A percentile compares a stretch with the other conserved stretches of the same genome.
These are phyloP conservation scores for Meiosimyza decipiens DNA, from an alignment of 2,888 invertebrate species.

Conservation along the genomic window DNA sequence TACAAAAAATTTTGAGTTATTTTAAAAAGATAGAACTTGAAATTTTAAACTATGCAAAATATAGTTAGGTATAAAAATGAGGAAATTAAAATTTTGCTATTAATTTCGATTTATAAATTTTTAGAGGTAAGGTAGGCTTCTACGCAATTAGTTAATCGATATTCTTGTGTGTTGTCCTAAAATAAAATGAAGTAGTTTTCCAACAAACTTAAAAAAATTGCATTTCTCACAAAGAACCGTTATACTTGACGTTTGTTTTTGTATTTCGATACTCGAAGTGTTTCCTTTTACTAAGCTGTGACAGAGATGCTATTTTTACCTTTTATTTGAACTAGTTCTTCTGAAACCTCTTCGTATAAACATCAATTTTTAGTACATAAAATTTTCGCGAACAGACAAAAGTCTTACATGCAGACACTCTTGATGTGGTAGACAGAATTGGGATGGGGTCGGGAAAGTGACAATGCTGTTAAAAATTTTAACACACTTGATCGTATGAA, in stretches of 20 bases:
- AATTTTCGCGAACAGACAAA: too few species aligned
- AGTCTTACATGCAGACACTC: too few species aligned
- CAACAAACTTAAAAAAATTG: conserved; percentile 8
- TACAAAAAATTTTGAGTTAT: conserved; percentile 34
- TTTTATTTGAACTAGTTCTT: too few species aligned
- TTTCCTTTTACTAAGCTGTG: too few species aligned
- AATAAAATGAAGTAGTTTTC: conserved; percentile 17
- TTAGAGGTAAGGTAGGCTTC: neutral
- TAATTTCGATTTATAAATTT: neutral
- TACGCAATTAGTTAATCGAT: too few species aligned
- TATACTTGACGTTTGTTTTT: conserved; percentile 41
- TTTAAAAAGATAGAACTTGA: conserved; percentile 31
- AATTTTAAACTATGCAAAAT: conserved; percentile 32
- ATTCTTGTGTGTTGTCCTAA: neutral
- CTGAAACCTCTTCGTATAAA: too few species aligned
- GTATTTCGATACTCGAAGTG: conserved; percentile 1
- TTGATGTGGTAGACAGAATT: too few species aligned
- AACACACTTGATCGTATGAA: too few species aligned
- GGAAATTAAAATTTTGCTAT: conserved; percentile 13
- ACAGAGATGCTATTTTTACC: too few species aligned
- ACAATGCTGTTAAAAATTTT: too few species aligned
- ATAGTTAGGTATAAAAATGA: conserved; percentile 28
- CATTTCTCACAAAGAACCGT: conserved; percentile 37
- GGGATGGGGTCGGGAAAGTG: too few species aligned
- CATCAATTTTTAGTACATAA: too few species aligned